Evolutionary conservation across 2,888 invertebrate genomes (phyloP), one percentile per base, ranked within the genome.

Genomic region (Hipparchia semele): DNA sequence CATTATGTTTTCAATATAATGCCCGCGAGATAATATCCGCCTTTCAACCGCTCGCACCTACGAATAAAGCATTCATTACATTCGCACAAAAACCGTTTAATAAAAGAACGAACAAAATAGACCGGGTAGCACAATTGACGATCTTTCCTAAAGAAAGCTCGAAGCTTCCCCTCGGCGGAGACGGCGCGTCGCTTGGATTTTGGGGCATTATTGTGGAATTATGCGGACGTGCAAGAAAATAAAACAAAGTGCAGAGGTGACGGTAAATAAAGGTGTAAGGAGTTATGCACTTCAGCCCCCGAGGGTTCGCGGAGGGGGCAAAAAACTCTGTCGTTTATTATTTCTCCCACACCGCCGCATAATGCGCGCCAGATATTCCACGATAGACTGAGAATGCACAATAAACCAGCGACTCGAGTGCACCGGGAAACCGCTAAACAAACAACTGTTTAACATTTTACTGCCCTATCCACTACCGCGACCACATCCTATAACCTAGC

Each of bases 11-110:
- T 65, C 77, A 79, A 84, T 85, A 83, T 84, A 79, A 80, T 80
- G 83, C 80, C 82, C 80, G 75, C 77, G 75, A 73, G 74, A 78
- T 76, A 39, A 78, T 81, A 79, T 79, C 77, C 77, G 79, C 84
- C 78, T 84, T 86, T 87, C 83, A 87, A 82, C 85, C 84, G 80
- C 88, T 92, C 91, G 87, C 93, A 92, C 93, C 92, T 92, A 84
- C 79, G 84, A 84, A 92, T 90, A 91, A 92, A 90, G 89, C 90
- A 83, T 90, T 92, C 92, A 92, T 92, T 91, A 91, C 88, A 85
- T 82, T 84, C 90, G 82, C 83, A 90, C 87, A 90, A 92, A 90
- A 86, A 85, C 88, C 87, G 88, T 90, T 91, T 90, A 89, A 69
- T 69, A 69, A 81, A 77, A 77, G 80, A 87, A 84, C 85, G 86